phyloP scores from a whole-genome alignment of 2,797 vertebrate species.

The Phrynocephalus vlangalii region DNA sequence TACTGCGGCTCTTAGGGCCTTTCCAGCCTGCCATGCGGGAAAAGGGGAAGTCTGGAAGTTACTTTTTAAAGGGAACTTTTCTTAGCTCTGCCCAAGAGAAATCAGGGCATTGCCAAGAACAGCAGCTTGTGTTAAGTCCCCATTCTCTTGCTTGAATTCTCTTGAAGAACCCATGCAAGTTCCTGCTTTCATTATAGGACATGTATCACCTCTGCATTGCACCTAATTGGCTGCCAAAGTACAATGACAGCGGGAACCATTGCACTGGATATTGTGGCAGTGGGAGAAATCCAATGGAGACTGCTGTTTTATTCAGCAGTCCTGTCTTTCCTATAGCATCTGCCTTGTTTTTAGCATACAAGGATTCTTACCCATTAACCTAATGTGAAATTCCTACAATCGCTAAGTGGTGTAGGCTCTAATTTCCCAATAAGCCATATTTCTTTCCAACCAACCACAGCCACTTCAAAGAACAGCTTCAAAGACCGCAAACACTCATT shows the following conservation, averaged over 20 bases:
- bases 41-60: no score
- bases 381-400: no score
- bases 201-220: no score
- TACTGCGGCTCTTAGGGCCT: no score
- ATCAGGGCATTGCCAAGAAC: neutral
- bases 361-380: no score
- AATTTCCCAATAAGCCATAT: no score
- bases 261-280: neutral
- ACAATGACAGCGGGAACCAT: neutral
- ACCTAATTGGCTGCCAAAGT: neutral
- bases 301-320: neutral
- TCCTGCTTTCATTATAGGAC: neutral
- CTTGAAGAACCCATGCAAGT: neutral
- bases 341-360: neutral
- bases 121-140: neutral
- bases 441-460: no score
- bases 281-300: neutral
- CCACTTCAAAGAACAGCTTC: no score
- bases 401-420: neutral
- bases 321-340: neutral
- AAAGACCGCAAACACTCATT: no score
- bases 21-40: no score
- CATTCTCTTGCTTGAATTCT: neutral
- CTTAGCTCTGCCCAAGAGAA: no score
- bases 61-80: no score